Conservation (phyloP, 2,113 vertebrate genomes). For the Ariopsis seemanni region DNA sequence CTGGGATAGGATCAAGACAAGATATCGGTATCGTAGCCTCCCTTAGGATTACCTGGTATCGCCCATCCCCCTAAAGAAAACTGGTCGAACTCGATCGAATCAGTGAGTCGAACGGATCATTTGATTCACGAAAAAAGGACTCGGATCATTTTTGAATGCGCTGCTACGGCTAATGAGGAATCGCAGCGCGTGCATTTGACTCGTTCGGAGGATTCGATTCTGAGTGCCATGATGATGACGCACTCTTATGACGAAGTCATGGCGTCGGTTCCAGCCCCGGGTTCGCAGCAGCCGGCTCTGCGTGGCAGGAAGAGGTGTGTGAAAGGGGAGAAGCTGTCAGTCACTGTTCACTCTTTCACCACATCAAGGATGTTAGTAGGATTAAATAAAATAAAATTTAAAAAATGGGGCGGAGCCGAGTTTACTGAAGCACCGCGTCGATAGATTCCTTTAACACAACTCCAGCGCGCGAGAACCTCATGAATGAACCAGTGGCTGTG, state of each 20-base stretch:
- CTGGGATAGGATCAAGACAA: no score
- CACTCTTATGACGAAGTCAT: neutral
- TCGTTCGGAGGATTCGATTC: neutral
- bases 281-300: neutral
- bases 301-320: conserved; percentile 37
- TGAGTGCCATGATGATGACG: neutral
- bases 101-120: neutral
- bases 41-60: no score
- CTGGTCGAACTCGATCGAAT: neutral
- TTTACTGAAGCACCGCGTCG: neutral
- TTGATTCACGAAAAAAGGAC: neutral
- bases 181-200: neutral
- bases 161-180: accelerated
- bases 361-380: neutral
- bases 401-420: conserved; percentile 25
- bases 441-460: no score
- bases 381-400: no score
- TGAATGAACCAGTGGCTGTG: neutral
- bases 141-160: neutral
- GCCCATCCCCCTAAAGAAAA: no score
- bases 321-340: neutral
- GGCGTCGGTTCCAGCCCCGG: neutral
- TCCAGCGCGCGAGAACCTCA: neutral
- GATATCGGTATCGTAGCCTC: no score
- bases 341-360: neutral